Conservation (phyloP, 1,140 invertebrate genomes). For the Frieseomelitta varia region DNA sequence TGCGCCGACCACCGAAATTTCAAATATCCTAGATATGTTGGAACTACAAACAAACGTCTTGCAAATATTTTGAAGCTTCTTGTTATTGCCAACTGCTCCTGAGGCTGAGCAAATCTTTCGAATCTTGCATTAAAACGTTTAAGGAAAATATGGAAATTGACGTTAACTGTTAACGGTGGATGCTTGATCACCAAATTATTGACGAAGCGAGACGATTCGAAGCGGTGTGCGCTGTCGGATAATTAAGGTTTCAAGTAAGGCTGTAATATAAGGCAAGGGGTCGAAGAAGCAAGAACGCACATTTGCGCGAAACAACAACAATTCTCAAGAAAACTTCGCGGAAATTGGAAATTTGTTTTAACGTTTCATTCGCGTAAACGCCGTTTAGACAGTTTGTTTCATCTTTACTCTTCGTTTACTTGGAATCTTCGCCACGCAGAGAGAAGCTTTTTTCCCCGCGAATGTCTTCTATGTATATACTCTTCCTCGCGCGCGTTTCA, state of each 20-base stretch:
- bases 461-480: too few relatives aligned
- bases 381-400: not conserved
- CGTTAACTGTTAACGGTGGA: not conserved
- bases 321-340: not conserved
- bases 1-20: not conserved
- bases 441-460: not conserved
- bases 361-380: not conserved
- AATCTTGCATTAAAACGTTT: too few relatives aligned
- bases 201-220: not conserved
- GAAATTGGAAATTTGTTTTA: not conserved
- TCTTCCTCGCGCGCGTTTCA: not conserved
- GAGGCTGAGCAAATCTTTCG: not conserved
- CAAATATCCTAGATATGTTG: not conserved
- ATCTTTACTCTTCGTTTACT: not conserved
- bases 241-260: not conserved
- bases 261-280: not conserved
- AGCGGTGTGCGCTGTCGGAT: not conserved
- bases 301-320: not conserved
- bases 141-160: not conserved
- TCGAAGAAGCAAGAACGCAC: not conserved
- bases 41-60: slow-evolving; percentile 1
- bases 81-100: not conserved
- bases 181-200: too few relatives aligned
- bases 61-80: slow-evolving; percentile 14
- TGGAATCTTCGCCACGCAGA: not conserved